phyloP scores from a whole-genome alignment of 2,113 vertebrate species.

The Lasiurus cinereus region DNA sequence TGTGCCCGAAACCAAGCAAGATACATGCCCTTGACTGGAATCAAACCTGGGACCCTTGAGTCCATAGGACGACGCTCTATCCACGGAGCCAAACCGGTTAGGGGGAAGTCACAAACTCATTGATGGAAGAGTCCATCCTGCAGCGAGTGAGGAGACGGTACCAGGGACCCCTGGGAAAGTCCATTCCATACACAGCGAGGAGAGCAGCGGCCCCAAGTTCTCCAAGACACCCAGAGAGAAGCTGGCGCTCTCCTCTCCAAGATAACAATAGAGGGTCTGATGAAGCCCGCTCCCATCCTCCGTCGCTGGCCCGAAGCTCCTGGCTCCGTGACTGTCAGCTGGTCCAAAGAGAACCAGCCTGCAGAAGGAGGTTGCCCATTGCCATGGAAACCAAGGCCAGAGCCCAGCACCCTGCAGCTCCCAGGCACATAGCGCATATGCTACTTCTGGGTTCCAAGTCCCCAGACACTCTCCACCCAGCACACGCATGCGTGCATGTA shows the following conservation, averaged over 20 bases:
- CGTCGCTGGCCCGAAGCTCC: conserved; percentile 62
- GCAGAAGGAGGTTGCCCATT: conserved; percentile 81
- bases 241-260: not conserved
- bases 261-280: not conserved
- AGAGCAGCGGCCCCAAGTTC: not conserved
- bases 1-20: no score
- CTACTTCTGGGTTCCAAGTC: conserved; percentile 47
- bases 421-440: not conserved
- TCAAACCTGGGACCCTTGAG: no score
- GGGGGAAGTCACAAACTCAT: not conserved
- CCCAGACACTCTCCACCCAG: not conserved
- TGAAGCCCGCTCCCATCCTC: conserved; percentile 42
- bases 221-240: not conserved
- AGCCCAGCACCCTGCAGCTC: conserved; percentile 73
- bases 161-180: not conserved
- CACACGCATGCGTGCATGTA: accelerated
- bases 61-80: no score
- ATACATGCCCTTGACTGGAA: no score
- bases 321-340: conserved; percentile 59
- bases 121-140: not conserved
- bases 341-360: conserved; percentile 69
- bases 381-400: conserved; percentile 83
- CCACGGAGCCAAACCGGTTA: no score
- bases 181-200: not conserved
- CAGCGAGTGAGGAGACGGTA: not conserved